phyloP scores from a whole-genome alignment of 2,888 invertebrate genomes.

The Lasius fuliginosus region DNA sequence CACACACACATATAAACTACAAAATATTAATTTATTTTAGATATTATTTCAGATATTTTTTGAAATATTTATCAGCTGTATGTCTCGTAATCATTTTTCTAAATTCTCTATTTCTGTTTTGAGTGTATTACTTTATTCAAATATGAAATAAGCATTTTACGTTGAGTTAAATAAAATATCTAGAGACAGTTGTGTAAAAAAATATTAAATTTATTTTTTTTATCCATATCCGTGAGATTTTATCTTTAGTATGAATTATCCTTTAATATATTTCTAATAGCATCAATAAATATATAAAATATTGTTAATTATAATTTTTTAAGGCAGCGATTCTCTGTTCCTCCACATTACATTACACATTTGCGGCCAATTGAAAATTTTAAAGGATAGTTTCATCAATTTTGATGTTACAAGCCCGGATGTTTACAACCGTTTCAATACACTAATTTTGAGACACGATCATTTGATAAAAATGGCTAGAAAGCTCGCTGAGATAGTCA shows the following conservation, averaged over 20 bases:
- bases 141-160: not conserved
- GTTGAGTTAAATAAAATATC: not conserved
- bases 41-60: not conserved
- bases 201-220: not conserved
- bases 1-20: no score
- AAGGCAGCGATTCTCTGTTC: conserved; percentile 53
- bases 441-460: conserved; percentile 9
- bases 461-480: conserved; percentile 38
- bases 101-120: not conserved
- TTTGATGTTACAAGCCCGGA: conserved; percentile 17
- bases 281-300: not conserved
- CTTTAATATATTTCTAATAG: not conserved
- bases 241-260: not conserved
- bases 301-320: conserved; percentile 10
- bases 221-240: not conserved
- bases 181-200: not conserved
- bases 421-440: conserved; percentile 17
- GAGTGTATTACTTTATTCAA: not conserved
- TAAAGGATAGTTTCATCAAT: conserved; percentile 28
- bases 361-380: conserved; percentile 52
- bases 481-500: conserved; percentile 33
- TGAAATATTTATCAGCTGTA: not conserved
- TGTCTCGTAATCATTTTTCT: not conserved
- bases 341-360: conserved; percentile 34
- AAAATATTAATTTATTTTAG: not conserved